Evolutionary conservation across 2,888 invertebrate species (phyloP), one percentile per base, ranked within the genome.

Genomic region (Philopedon plagiatum): DNA sequence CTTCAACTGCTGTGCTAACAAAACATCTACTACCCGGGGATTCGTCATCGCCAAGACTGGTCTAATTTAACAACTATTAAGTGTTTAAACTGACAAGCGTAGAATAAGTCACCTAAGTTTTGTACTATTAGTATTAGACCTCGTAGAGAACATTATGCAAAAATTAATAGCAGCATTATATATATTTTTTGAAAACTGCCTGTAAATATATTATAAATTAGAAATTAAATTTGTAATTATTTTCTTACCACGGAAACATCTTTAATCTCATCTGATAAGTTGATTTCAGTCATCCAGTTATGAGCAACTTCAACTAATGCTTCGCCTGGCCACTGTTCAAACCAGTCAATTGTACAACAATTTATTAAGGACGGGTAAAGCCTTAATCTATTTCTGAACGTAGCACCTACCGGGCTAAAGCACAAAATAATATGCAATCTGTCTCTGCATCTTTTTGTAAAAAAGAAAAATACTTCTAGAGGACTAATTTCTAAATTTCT

Each of bases 331-430:
- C 96, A 96, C 67, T 92, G 91, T 82, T 94, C 92, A 83, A 93
- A 95, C 95, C 95, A 96, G 81, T 96, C 94, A 67, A 96, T 94
- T 3, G 94, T 95, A 83, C 95, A 95, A 83, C 95, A 95, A 83
- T 94, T 95, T 39, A 96, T 93, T 49, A 96, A 87, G 8, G 95
- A 93, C 0, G 96, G 95, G 85, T 93, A 96, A 77, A 94, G 87
- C 62, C 94, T 87, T 13, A 96, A 84, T 75, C 94, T 88, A 74
- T 89, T 90, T 75, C 94, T 88, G 83, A 96, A 95, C 0, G 94
- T 89, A 77, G 93, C 91, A 2, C 95, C 95, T 56, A 95, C 92
- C 0, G 96, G 96, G 83, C 94, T 95, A 83, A 96, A 93, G 79
- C 95, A 94, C 58, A 96, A 86, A 78, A 95, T 91, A 37, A 95